Conservation (phyloP, 1,140 invertebrate species). For the Galleria mellonella region DNA sequence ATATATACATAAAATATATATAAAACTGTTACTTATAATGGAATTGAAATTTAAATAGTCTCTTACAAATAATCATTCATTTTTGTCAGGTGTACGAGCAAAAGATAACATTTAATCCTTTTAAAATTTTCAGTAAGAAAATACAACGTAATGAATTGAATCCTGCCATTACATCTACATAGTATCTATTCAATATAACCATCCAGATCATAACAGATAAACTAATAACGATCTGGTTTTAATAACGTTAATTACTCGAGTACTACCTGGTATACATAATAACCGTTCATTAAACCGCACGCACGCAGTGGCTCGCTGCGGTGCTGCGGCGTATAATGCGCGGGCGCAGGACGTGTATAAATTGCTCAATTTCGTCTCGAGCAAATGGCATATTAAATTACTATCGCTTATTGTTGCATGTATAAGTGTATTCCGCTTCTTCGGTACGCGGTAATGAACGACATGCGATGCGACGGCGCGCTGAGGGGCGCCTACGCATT, state of each 20-base stretch:
- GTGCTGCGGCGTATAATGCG: slow-evolving; percentile 15
- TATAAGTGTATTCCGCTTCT: slow-evolving; percentile 25
- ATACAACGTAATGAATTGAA: too few relatives aligned
- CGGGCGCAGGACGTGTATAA: slow-evolving; percentile 39
- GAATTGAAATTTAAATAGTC: too few relatives aligned
- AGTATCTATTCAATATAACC: too few relatives aligned
- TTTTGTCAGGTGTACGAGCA: too few relatives aligned
- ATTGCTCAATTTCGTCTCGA: slow-evolving; percentile 61
- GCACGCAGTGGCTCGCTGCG: slow-evolving; percentile 11
- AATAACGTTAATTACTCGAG: slow-evolving; percentile 38
- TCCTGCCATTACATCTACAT: too few relatives aligned
- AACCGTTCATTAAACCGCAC: slow-evolving; percentile 38
- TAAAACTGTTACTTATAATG: too few relatives aligned
- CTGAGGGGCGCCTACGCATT: not conserved
- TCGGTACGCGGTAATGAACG: slow-evolving; percentile 32
- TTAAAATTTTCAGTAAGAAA: too few relatives aligned
- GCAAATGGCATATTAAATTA: slow-evolving; percentile 63
- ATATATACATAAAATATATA: too few relatives aligned
- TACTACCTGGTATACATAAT: slow-evolving; percentile 31
- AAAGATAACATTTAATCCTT: too few relatives aligned
- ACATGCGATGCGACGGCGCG: slow-evolving; percentile 24
- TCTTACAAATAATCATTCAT: too few relatives aligned
- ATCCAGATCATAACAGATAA: not conserved
- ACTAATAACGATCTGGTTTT: slow-evolving; percentile 3
- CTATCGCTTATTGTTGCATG: slow-evolving; percentile 38